Evolutionary conservation across 2,113 vertebrate genomes (phyloP), one percentile per base, ranked within the genome.

Genomic region (Turdus rufiventris): DNA sequence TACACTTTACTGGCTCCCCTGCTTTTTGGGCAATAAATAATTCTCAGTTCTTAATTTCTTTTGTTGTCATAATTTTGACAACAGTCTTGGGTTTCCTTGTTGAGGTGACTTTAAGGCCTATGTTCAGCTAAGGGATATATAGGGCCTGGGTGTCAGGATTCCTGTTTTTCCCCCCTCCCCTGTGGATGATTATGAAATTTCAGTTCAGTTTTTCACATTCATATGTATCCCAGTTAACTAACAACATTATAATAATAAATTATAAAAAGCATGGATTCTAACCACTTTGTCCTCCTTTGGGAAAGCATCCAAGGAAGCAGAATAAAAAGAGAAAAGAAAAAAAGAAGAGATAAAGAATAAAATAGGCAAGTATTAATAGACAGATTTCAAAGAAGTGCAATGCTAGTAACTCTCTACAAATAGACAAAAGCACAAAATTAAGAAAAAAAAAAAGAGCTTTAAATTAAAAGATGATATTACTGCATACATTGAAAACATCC

Each of bases 271-370:
- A 98, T 98, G 98, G 98, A 98, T 99, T 99, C 99, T 99, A 99
- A 99, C 99, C 99, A 99, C 99, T 99, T 99, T 99, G 98, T 99
- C 99, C 98, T 99, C 99, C 99, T 99, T 99, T 98, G 98, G 98
- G 98, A 98, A 98, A 98, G 98, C 99, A 99, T 99, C 99, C 99
- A 98, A 98, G 98, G 98, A 98, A 98, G 99, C 99, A 99, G 98
- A 98, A 97, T 96, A 98, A 95, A 97, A 95, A 97, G 93, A 96
- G 93, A 97, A 96, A 94, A 94, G 96, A 94, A 95, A 97, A 83
- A 90, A 97, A 96, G 92, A 97, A 96, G 88, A 93, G 91, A 97
- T 96, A 97, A 97, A 98, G 96, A 91, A 96, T 95, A 97, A 96
- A 96, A 94, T 75, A 97, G 92, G 87, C 94, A 98, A 84, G 88